Percentiles rank a stretch among this genome's conserved stretches.
phyloP scores from a whole-genome alignment of 2,888 invertebrate genomes.

The Agrochola lychnidis region DNA sequence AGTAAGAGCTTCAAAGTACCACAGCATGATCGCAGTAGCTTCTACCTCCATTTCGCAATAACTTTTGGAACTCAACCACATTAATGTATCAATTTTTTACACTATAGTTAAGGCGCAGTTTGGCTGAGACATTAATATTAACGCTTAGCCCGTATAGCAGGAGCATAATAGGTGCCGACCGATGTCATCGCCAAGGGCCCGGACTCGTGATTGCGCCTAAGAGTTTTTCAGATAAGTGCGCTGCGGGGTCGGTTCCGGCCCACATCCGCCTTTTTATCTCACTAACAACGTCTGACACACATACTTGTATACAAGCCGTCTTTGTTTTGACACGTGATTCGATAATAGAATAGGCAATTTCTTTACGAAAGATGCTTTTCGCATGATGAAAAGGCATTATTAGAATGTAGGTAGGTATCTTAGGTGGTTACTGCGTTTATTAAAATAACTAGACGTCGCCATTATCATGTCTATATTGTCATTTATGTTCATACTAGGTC shows the following conservation, averaged over 20 bases:
- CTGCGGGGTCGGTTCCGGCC: conserved; percentile 57
- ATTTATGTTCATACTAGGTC: not conserved
- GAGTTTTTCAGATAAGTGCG: conserved; percentile 66
- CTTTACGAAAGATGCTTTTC: not conserved
- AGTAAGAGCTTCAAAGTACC: not conserved
- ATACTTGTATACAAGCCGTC: conserved; percentile 34
- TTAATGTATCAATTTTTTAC: not conserved
- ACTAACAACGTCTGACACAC: conserved; percentile 68
- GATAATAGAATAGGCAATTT: conserved; percentile 24
- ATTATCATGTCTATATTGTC: not conserved
- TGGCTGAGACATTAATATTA: not conserved
- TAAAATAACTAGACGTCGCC: conserved; percentile 1
- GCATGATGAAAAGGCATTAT: not conserved
- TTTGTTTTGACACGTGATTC: conserved; percentile 33
- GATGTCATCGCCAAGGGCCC: conserved; percentile 14
- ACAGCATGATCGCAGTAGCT: not conserved
- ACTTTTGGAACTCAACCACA: not conserved
- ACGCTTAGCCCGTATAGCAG: not conserved
- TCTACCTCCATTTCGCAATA: not conserved
- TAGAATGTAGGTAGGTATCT: not conserved
- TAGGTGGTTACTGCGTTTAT: not conserved
- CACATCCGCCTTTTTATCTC: conserved; percentile 76
- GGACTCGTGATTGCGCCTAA: conserved; percentile 26
- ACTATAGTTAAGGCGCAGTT: not conserved
- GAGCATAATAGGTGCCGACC: not conserved